Evolutionary conservation across 2,888 invertebrate genomes (phyloP), one percentile per base, ranked within the genome.

Genomic region (Andrena minutula): DNA sequence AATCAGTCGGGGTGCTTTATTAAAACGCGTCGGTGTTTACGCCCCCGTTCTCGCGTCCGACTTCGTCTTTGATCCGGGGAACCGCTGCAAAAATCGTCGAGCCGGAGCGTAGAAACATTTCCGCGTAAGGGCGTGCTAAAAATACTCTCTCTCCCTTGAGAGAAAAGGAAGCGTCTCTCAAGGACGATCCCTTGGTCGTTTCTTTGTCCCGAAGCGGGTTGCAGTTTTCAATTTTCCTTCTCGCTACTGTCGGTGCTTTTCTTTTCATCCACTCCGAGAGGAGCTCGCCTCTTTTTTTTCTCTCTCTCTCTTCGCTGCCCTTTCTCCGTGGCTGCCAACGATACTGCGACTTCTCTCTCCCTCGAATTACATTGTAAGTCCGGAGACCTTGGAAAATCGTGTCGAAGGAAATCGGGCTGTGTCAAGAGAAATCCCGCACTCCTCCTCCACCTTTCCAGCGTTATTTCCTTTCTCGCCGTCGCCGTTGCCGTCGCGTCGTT

Each of bases 321-420:
- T 41, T 30, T 12, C 30, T 23, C 35, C 32, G 61, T 58, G 28
- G 23, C 58, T 64, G 56, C 60, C 79, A 65, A 58, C 79, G 79
- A 81, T 28, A 51, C 75, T 60, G 28, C 79, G 79, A 56, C 80
- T 60, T 49, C 56, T 72, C 70, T 68, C 60, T 76, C 68, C 23
- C 72, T 65, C 58, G 81, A 75, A 80, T 82, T 76, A 80, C 82
- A 73, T 73, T 35, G 82, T 64, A 72, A 80, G 71, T 60, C 78
- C 53, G 12, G 64, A 41, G 81, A 82, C 81, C 81, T 82, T 76
- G 80, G 80, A 65, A 68, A 80, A 81, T 72, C 82, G 76, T 82
- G 82, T 75, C 71, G 82, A 5, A 63, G 79, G 71, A 75, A 80
- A 82, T 75, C 75, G 75, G 80, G 74, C 81, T 71, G 76, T 53